Base-by-base conservation (phyloP, 1,140 invertebrate species). In the Drosophila elegans region DNA sequence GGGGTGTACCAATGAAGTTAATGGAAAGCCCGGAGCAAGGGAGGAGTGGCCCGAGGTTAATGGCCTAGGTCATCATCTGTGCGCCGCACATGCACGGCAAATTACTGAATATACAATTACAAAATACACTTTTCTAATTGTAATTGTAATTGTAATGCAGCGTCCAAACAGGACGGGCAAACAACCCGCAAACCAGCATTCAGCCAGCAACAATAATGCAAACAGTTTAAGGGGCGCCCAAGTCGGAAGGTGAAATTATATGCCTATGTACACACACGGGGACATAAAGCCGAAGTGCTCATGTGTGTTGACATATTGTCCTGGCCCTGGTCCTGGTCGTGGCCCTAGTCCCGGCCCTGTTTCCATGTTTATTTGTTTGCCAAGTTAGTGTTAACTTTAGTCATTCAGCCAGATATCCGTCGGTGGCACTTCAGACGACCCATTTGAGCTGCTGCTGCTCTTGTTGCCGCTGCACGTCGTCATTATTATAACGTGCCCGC, bases 371-470 rank as follows among this genome's bases (percentile, higher is more conserved):
- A 89, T 89, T 84, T 89, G 85, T 90, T 89, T 89, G 84, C 85
- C 77, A 84, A 89, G 80, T 84, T 89, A 89, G 85, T 89, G 84
- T 89, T 89, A 89, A 90, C 84, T 89, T 89, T 89, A 90, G 84
- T 84, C 85, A 89, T 90, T 89, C 85, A 90, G 64, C 80, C 80
- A 90, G 80, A 84, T 89, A 89, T 89, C 77, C 84, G 85, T 73
- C 69, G 77, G 68, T 74, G 85, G 64, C 85, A 89, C 85, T 84
- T 90, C 77, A 89, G 80, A 78, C 80, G 52, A 62, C 60, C 60
- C 78, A 60, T 57, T 77, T 39, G 63, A 77, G 73, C 55, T 51
- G 55, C 62, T 42, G 36, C 54, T 52, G 41, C 48, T 52, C 25
- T 29, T 61, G 27, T 36, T 56, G 38, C 38, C 34, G 66, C 45